These are phyloP conservation scores for Carduelis carduelis DNA, from an alignment of 2,797 vertebrate genomes.

Conservation along the genomic window DNA sequence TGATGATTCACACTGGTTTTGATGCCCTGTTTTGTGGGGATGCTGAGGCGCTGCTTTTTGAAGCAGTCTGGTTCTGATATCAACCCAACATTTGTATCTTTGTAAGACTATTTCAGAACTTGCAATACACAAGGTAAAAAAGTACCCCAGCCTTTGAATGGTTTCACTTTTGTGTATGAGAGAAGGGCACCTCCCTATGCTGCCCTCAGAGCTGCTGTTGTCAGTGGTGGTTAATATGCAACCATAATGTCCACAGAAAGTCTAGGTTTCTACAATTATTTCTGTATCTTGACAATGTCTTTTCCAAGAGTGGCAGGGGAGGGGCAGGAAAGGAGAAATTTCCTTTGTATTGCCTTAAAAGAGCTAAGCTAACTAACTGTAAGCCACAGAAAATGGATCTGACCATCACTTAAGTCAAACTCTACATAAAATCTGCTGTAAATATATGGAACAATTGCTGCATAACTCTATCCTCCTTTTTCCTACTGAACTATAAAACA, in stretches of 20 bases:
- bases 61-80: neutral
- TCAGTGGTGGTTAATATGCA: conserved; percentile 41
- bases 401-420: conserved; percentile 19
- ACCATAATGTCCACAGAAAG: conserved; percentile 41
- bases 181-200: neutral
- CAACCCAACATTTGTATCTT: neutral
- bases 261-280: neutral
- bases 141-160: neutral
- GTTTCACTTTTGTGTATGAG: neutral
- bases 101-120: neutral
- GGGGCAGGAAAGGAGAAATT: conserved; percentile 27
- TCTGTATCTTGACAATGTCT: conserved; percentile 6
- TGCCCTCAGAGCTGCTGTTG: neutral
- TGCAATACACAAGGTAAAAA: neutral
- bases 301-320: conserved; percentile 28
- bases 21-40: neutral
- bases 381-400: neutral
- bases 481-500: neutral
- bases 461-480: neutral
- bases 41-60: neutral
- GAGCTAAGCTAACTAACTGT: neutral
- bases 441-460: neutral
- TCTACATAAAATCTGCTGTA: neutral
- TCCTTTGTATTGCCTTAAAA: conserved; percentile 21
- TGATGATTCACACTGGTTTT: neutral